phyloP scores from a whole-genome alignment of 2,113 vertebrate species.

The Mus spicilegus region DNA sequence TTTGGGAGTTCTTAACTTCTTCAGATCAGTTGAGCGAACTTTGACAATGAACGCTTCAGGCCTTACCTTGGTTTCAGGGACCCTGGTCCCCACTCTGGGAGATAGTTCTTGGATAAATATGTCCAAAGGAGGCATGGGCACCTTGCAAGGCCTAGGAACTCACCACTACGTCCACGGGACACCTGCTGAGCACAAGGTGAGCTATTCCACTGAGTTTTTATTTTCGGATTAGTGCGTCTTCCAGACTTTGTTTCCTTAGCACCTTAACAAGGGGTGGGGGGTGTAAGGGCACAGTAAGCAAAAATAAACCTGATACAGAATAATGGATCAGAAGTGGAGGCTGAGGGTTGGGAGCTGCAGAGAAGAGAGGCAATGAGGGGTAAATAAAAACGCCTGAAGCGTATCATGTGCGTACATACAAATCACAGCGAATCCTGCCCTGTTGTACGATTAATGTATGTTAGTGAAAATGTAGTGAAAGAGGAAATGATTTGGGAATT shows the following conservation, averaged over 20 bases:
- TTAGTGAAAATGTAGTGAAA: neutral
- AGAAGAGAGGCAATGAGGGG: too few species aligned
- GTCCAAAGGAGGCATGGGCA: conserved; percentile 80
- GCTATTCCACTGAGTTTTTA: neutral
- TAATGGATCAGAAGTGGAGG: neutral
- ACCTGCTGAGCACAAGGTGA: conserved; percentile 87
- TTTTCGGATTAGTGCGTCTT: neutral
- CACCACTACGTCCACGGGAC: conserved; percentile 78
- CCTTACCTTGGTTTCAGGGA: conserved; percentile 77
- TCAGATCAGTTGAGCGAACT: conserved; percentile 88
- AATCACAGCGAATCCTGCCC: neutral
- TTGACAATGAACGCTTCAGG: conserved; percentile 85
- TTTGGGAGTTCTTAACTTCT: conserved; percentile 88
- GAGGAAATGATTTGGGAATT: conserved; percentile 25
- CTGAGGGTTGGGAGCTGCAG: neutral
- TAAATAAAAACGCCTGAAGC: neutral
- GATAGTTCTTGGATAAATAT: conserved; percentile 84
- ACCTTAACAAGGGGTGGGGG: neutral
- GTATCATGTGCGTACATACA: neutral
- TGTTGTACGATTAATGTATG: neutral
- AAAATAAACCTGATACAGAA: neutral
- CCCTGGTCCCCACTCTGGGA: conserved; percentile 76
- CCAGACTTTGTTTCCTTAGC: neutral
- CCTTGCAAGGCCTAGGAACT: conserved; percentile 80
- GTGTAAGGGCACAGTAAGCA: neutral